Evolutionary conservation across 1,140 invertebrate species (phyloP), one percentile per base, ranked within the genome.

Genomic region (Drosophila repletoides): DNA sequence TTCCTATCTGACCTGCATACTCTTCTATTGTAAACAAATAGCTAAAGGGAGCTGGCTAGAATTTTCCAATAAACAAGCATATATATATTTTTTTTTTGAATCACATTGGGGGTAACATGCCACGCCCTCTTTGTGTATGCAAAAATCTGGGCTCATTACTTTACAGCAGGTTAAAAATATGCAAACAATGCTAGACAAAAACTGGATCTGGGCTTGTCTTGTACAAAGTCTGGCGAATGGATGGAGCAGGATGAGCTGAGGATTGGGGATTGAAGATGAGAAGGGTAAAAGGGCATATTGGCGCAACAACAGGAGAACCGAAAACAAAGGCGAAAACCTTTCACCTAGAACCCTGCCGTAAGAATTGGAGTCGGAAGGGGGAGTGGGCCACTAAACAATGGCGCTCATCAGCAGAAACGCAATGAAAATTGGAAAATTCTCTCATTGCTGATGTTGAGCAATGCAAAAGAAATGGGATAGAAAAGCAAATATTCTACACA

Each of bases 371-470:
- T 12, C 22, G 21, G 12, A n/a, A n/a, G n/a, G n/a, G n/a, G n/a
- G n/a, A n/a, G n/a, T n/a, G n/a, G 15, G 38, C 33, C 33, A 29
- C 49, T 46, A 86, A 86, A 84, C 80, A 84, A 84, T 80, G 33
- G 66, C 56, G 63, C 71, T 84, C 80, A 84, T 84, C 79, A 84
- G 75, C 79, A 70, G 75, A 59, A 75, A 61, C 53, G 74, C 79
- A 74, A 67, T 84, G 79, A 72, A 84, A 75, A 79, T 77, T 72
- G 65, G 71, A 79, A 84, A 79, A 72, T 61, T 55, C 48, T 58
- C 46, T 38, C 28, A 38, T 51, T 65, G 70, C 52, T 45, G 31
- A 38, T 45, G 43, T 12, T 45, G 24, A 55, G 51, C 55, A 36
- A 56, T 64, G 70, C 72, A 49, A 46, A 76, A 59, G 48, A 63